phyloP scores from a whole-genome alignment of 2,888 invertebrate species.

The Hyposoter dolosus region DNA sequence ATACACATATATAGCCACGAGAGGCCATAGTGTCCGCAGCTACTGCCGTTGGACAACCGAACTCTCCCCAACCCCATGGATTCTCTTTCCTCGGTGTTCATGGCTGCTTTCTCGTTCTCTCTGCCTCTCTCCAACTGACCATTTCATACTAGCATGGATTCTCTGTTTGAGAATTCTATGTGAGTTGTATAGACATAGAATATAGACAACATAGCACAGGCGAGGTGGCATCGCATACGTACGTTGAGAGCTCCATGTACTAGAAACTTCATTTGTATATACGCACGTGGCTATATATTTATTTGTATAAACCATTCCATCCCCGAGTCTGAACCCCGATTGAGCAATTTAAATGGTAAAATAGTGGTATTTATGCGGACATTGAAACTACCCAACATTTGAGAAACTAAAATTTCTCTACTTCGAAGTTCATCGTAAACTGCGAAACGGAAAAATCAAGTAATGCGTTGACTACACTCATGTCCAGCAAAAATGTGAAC shows the following conservation, averaged over 20 bases:
- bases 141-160: slow-evolving; percentile 69
- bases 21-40: slow-evolving; percentile 65
- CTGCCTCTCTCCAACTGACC: slow-evolving; percentile 72
- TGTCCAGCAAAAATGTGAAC: not conserved
- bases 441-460: not conserved
- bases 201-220: slow-evolving; percentile 43
- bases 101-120: slow-evolving; percentile 35
- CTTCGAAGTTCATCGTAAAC: not conserved
- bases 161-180: slow-evolving; percentile 57
- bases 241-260: slow-evolving; percentile 52
- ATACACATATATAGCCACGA: slow-evolving; percentile 33
- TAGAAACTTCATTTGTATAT: not conserved
- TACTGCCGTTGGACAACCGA: slow-evolving; percentile 77
- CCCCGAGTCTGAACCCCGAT: not conserved
- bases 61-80: slow-evolving; percentile 75
- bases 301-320: slow-evolving; percentile 3
- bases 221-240: slow-evolving; percentile 62
- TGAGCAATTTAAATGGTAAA: not conserved
- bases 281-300: not conserved
- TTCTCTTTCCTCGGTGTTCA: slow-evolving; percentile 63
- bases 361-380: not conserved
- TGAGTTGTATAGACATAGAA: slow-evolving; percentile 33
- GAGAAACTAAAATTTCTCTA: not conserved
- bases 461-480: not conserved
- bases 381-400: not conserved